Evolutionary conservation across 1,140 invertebrate genomes (phyloP), one percentile per base, ranked within the genome.

Genomic region (Amyelois transitella): DNA sequence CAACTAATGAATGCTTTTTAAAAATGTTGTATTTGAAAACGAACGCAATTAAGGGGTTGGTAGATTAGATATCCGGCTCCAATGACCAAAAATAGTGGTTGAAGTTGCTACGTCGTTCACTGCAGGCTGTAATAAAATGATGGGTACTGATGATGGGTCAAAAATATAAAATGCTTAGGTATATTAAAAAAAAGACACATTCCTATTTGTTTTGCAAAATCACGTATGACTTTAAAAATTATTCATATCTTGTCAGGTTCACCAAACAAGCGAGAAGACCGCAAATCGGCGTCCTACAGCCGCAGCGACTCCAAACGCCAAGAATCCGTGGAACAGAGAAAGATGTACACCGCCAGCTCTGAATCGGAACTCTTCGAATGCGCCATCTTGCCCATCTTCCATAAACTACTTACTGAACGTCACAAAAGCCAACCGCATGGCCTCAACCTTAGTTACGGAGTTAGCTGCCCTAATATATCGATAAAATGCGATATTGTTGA

Each of bases 401-500:
- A 96, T 66, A 96, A 96, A 85, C 90, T 96, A 3, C 90, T 96
- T 43, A 96, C 94, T 18, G 95, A 96, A 75, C 90, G 95, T 59
- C 93, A 94, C 69, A 93, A 93, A 67, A 91, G 90, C 59, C 90
- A 91, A 64, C 88, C 88, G 0, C 89, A 92, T 69, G 88, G 90
- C 38, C 82, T 91, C 32, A 91, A 93, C 75, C 91, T 93, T 44
- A 91, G 92, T n/a, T 94, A 94, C 53, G 95, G 96, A 50, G 92
- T 95, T 62, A 97, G 95, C 64, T 97, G 96, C 86, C 96, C 96
- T 6, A 97, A 97, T 90, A 96, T 97, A 88, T 96, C 96, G 24
- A 96, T 98, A 66, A 98, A 97, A 87, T 97, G 96, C 90, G 96
- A 98, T 90, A 97, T 98, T 68, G 96, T 97, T 63, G 96, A 97